Conservation (phyloP, 1,140 invertebrate species). For the Aphidius ervi region DNA sequence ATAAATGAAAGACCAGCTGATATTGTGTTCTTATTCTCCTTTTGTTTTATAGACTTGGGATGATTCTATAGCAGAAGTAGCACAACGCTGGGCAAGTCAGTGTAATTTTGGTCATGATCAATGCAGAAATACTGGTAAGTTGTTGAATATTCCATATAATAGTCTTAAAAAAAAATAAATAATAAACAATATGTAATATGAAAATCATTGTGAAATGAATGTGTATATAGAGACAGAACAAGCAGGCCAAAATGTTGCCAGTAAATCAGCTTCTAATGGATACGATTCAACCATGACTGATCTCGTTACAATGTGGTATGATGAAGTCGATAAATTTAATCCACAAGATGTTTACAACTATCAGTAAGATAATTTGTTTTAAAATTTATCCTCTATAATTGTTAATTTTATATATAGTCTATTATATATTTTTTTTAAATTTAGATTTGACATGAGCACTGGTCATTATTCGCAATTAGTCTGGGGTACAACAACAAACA, state of each 20-base stretch:
- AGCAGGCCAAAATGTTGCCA: no score
- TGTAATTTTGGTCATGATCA: conserved; percentile 17
- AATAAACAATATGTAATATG: no score
- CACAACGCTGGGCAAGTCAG: conserved; percentile 18
- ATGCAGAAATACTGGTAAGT: conserved; percentile 18
- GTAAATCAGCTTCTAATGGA: no score
- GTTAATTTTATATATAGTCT: no score
- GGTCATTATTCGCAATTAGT: conserved; percentile 30
- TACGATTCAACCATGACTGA: not conserved
- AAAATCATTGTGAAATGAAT: no score
- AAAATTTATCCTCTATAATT: no score
- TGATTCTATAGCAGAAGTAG: conserved; percentile 8
- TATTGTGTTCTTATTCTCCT: no score
- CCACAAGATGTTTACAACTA: no score
- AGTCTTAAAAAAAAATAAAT: no score
- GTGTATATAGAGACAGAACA: no score
- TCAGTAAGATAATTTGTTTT: no score
- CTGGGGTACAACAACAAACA: conserved; percentile 39
- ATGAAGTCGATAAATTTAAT: conserved; percentile 10
- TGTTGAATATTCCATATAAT: not conserved
- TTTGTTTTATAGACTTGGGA: conserved; percentile 10
- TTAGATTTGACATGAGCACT: not conserved
- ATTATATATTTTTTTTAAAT: not conserved
- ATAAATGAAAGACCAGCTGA: not conserved
- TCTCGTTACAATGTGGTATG: conserved; percentile 8